A percentile compares a stretch with the other conserved stretches of the same genome.
Evolutionary conservation across 2,888 invertebrate species (phyloP).

Genomic region (Brachyptera risi): DNA sequence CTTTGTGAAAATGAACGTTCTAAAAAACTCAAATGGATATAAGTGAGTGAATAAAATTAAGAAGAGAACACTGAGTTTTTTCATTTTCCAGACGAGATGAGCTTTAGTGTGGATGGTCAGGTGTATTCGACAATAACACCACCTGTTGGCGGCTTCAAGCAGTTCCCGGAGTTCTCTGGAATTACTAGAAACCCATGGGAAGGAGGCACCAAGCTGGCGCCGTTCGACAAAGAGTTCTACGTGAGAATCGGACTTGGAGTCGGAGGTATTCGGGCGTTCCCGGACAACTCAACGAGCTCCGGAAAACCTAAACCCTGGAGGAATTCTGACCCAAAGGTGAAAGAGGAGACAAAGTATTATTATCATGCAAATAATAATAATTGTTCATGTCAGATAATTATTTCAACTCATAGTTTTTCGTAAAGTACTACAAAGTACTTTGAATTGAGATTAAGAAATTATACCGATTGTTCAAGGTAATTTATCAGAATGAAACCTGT

Average conservation of each 20-base stretch:
- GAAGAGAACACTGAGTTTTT: not conserved
- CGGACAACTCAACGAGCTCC: conserved; percentile 35
- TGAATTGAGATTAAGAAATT: no score
- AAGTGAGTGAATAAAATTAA: not conserved
- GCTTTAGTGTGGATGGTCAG: conserved; percentile 53
- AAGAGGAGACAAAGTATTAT: no score
- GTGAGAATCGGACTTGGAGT: conserved; percentile 38
- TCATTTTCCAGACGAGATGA: conserved; percentile 45
- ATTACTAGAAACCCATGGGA: conserved; percentile 49
- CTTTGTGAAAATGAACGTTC: no score
- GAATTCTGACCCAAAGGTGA: conserved; percentile 30
- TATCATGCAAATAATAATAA: no score
- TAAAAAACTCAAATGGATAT: no score
- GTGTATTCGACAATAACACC: conserved; percentile 51
- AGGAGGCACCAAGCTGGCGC: conserved; percentile 57
- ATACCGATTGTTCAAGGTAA: no score
- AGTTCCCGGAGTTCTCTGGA: conserved; percentile 32
- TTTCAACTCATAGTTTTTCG: no score
- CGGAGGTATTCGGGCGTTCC: conserved; percentile 38
- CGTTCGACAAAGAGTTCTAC: conserved; percentile 62
- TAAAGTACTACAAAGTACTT: no score
- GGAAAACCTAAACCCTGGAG: conserved; percentile 30
- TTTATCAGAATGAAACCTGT: no score
- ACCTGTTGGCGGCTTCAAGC: conserved; percentile 48
- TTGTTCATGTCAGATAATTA: no score